Evolutionary conservation across 2,113 vertebrate species (phyloP).

Genomic region (Perognathus longimembris): DNA sequence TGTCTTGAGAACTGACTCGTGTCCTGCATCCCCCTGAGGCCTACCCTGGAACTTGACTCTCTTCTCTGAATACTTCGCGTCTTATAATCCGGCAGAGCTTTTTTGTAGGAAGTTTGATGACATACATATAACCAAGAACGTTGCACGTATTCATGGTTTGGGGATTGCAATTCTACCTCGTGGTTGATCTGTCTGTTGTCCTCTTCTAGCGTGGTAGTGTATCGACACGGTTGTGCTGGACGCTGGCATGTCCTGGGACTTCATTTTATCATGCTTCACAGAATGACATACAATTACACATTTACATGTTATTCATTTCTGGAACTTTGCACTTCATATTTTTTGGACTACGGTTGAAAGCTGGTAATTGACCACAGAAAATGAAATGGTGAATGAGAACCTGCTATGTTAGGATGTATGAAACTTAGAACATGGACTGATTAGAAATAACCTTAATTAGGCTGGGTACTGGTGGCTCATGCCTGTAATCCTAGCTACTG

Average conservation of each 20-base stretch:
- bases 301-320: neutral
- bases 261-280: neutral
- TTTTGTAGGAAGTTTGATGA: neutral
- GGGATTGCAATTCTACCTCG: neutral
- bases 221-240: neutral
- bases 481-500: too few species aligned
- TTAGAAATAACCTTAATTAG: neutral
- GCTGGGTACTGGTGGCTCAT: too few species aligned
- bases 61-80: too few species aligned
- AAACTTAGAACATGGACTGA: neutral
- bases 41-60: neutral
- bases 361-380: neutral
- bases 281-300: neutral
- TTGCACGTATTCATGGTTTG: neutral
- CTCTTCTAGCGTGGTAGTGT: neutral
- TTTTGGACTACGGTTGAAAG: too few species aligned
- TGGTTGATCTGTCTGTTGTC: too few species aligned
- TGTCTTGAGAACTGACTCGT: neutral
- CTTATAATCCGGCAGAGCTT: neutral
- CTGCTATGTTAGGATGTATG: neutral
- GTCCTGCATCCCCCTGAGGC: neutral
- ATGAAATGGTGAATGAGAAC: neutral
- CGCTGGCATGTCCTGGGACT: neutral
- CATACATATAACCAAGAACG: neutral
- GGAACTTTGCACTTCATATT: neutral